Evolutionary conservation across 2,888 invertebrate genomes (phyloP).

Genomic region (Philereme vetulata): DNA sequence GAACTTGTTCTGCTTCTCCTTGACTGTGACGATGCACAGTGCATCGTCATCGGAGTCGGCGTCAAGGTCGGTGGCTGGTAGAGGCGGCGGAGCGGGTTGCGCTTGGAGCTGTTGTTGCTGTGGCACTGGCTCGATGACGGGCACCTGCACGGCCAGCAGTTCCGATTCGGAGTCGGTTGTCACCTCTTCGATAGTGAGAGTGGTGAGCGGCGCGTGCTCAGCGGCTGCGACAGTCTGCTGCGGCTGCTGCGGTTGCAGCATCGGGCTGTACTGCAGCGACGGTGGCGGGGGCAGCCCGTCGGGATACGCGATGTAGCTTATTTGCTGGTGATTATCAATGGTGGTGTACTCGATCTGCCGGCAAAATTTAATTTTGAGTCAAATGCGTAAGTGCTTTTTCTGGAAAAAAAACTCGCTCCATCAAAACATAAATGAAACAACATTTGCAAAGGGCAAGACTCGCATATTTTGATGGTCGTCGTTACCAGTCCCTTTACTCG

Average conservation of each 20-base stretch:
- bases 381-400: not conserved
- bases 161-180: conserved; percentile 31
- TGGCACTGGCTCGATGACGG: conserved; percentile 29
- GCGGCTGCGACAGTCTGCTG: not conserved
- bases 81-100: not conserved
- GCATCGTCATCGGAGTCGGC: conserved; percentile 37
- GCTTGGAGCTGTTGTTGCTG: conserved; percentile 6
- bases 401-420: too few relatives aligned
- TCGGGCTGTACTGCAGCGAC: conserved; percentile 38
- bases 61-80: conserved; percentile 11
- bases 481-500: too few relatives aligned
- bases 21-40: conserved; percentile 55
- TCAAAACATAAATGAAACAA: too few relatives aligned
- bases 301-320: conserved; percentile 62
- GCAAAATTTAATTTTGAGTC: conserved; percentile 2
- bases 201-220: conserved; percentile 5
- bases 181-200: conserved; percentile 23
- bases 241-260: not conserved
- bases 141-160: conserved; percentile 22
- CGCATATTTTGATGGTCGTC: too few relatives aligned
- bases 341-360: conserved; percentile 54
- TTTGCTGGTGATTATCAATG: conserved; percentile 50
- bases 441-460: too few relatives aligned
- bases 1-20: conserved; percentile 91
- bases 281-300: conserved; percentile 31